Conservation (phyloP, 2,113 vertebrate genomes). For the Hydrolagus affinis region DNA sequence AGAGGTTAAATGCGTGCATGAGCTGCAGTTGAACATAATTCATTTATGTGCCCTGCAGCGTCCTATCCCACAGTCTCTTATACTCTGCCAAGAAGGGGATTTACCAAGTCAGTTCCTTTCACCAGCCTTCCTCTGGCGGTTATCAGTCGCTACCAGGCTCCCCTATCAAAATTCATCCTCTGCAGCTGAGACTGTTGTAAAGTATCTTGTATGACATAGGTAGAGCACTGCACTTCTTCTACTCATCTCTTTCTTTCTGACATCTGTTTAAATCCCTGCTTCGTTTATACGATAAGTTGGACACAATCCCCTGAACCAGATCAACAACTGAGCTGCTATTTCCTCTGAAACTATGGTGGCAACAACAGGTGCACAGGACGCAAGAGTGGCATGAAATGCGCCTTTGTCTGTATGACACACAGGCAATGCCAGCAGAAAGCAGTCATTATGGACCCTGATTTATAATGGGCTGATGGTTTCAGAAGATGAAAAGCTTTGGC, state of each 20-base stretch:
- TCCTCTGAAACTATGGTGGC: conserved; percentile 12
- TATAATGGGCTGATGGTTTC: neutral
- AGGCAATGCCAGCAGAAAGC: neutral
- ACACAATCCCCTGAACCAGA: neutral
- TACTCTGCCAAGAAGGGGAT: conserved; percentile 31
- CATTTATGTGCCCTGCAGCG: conserved; percentile 34
- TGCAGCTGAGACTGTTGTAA: conserved; percentile 36
- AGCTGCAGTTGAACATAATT: neutral
- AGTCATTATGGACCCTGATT: neutral
- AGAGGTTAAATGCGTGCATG: conserved; percentile 22
- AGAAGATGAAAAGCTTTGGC: neutral
- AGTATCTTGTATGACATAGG: conserved; percentile 36
- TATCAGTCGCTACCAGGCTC: conserved; percentile 37
- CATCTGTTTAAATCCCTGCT: neutral
- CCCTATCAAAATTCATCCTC: conserved; percentile 46
- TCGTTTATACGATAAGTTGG: conserved; percentile 14
- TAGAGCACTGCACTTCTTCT: neutral
- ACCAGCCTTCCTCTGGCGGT: conserved; percentile 34
- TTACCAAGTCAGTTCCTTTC: conserved; percentile 30
- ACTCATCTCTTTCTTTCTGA: neutral
- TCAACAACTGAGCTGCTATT: neutral
- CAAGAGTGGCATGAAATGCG: neutral
- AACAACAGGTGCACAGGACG: neutral
- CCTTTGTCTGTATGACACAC: neutral
- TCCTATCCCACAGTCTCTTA: conserved; percentile 17